Evolutionary conservation across 1,140 invertebrate genomes (phyloP), one percentile per base, ranked within the genome.

Genomic region (Laupala kohalensis): DNA sequence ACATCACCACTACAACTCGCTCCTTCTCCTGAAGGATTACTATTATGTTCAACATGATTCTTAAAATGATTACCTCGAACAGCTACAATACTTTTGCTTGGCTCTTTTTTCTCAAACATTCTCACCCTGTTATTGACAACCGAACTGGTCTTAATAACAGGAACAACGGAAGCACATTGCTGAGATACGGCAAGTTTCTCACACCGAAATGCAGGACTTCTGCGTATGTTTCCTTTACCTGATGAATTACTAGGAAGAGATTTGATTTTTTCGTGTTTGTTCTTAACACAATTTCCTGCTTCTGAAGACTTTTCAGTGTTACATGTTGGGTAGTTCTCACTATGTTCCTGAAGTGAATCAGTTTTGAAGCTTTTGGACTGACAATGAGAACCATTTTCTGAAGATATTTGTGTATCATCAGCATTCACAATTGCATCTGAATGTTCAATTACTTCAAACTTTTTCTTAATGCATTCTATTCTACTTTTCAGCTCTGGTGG

Each of bases 161-260:
- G 19, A 62, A n/a, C 25, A 25, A 6, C 12, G 6, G 53, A 23
- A n/a, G n/a, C n/a, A n/a, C n/a, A n/a, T 25, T 71, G 64, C 12
- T 24, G 25, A 15, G 24, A 24, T 19, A 71, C 29, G 62, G 29
- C 67, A 26, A 69, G 53, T 37, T 65, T 72, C 25, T 72, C 71
- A 69, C 68, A 69, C 2, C 71, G 71, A 30, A 72, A 72, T 25
- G 71, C 71, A 25, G 71, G 71, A 37, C 67, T 72, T 28, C 71
- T 27, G 6, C 64, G 30, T 24, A 71, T 71, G 37, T 64, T 28
- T 37, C 28, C 64, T 13, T 37, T 67, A 25, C 37, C 63, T 62
- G 6, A 70, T 64, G 29, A 6, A 63, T 15, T 62, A 24, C 68
- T 69, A 13, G n/a, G 4, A n/a, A n/a, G n/a, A n/a, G n/a, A n/a